Base-by-base conservation (phyloP, 2,888 invertebrate species). In the Leptopilina drosophilae region DNA sequence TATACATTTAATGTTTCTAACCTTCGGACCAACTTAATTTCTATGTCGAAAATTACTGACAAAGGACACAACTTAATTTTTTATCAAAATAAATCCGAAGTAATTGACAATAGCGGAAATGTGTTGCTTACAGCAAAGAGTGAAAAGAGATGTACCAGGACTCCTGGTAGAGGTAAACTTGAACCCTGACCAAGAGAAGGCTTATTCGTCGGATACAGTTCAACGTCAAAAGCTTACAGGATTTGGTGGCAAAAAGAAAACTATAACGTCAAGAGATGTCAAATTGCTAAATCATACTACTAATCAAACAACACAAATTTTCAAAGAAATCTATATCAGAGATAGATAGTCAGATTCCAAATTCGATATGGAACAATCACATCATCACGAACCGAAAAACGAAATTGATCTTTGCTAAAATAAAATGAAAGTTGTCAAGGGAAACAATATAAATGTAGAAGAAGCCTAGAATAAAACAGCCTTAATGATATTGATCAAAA, bases 11-110 rank as follows among this genome's bases (percentile, higher is more conserved):
- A 67, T 20, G 83, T 85, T 9, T 85, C 84, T 0, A 80, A 82
- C 46, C 66, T 84, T 0, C 76, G 85, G 15, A 82, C 82, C 3
- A 86, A 86, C 59, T 42, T 86, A 5, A 53, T 84, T 9, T 85
- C 84, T 0, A 81, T 86, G 1, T 80, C 82, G 0, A 85, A 84
- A 64, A 84, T 85, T 5, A 80, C 81, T 7, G 78, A 78, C 20
- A 20, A 69, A 33, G 73, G 78, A 15, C 9, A 73, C 20, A 12
- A 53, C 11, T 62, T 78, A 20, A 42, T 78, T 56, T 78, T 78
- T 12, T n/a, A 53, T 33, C 40, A 59, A 40, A n/a, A 40, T 6
- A 56, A 15, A 11, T 73, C 78, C 7, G 33, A 42, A 20, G 73
- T 78, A 12, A 62, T 56, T 12, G 15, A 78, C 20, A 33, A 26